Base-by-base conservation (phyloP, 37 sponge, comb jelly and placozoan genomes). In the Bolinopsis microptera region DNA sequence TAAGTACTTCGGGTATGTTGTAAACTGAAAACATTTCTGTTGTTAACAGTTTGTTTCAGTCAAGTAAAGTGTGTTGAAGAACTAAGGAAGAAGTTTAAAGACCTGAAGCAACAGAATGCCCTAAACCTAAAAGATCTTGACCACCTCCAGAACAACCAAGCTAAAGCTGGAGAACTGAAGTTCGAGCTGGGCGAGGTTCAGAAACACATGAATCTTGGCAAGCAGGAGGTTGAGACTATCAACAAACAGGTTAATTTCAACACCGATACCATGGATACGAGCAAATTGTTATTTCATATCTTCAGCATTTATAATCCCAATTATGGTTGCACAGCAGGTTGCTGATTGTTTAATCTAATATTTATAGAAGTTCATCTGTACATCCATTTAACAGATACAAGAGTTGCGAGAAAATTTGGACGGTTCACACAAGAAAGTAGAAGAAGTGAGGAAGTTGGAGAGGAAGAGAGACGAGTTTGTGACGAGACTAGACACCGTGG, bases 111-210 rank as follows among this genome's bases (percentile, higher is more conserved):
- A 1, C 76, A 93, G 38, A 93, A 93, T 30, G 32, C 93, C 38
- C 92, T 93, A 22, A 90, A 93, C 32, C 93, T 69, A 1, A 34
- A 68, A 22, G 96, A 96, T 39, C 92, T 97, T 39, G 69, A 94
- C 36, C 70, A 96, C 68, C 93, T 96, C 68, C 69, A 93, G 68
- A 93, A 95, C 80, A 93, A 94, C 69, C 96, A 96, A 93, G 76
- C 80, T 28, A 95, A 97, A 70, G 94, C 94, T 24, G 95, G 93
- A 36, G 96, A 96, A 93, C 95, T 96, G 26, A 16, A 93, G 76
- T 69, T 69, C 3, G 74, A 69, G n/a, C 67, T 86, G 40, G 90
- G 39, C 61, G 8, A 48, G 30, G 90, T 86, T 35, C 36, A 86
- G 61, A 9, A 33, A 0, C 38, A 40, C 1, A 0, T 77, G 36